Evolutionary conservation across 1,140 invertebrate genomes (phyloP), one percentile per base, ranked within the genome.

Genomic region (Ruditapes philippinarum): DNA sequence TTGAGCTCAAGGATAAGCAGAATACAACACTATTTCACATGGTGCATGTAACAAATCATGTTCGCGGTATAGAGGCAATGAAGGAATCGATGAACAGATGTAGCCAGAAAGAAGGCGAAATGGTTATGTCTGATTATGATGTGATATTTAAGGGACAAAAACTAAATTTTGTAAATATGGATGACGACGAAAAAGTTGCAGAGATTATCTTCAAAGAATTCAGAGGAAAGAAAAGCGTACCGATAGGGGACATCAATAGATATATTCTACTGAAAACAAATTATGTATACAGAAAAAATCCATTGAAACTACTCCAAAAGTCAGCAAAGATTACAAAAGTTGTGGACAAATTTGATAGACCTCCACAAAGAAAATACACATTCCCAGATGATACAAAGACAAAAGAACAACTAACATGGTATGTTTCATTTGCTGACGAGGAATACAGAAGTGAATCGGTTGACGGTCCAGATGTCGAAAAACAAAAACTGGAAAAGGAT

Each of bases 51-150:
- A 51, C 74, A n/a, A 78, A 78, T 17, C 74, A 78, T 45, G 5
- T 28, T 45, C 17, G 28, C 25, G 74, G 38, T 42, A 5, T 78
- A 78, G 74, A 78, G 45, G 74, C 74, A 9, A 78, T 78, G 74
- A 78, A 78, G 17, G 45, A 40, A 25, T 31, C 74, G n/a, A 45
- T 78, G 38, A 49, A 45, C 19, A 45, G 28, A 25, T 78, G 74
- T 25, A 25, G 17, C 25, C 74, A 78, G 25, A 17, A 7, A 31
- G 74, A 78, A 78, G 74, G 74, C 0, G 42, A 78, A 31, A 2
- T 78, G 14, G 12, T 22, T 7, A 78, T 78, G 74, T 45, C 38
- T 22, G 74, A 45, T 12, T 78, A 78, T 49, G n/a, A 51, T 1
- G 28, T 78, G 5, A 4, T 78, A 5, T 5, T 5, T 0, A 51